These are phyloP conservation scores for Callyntrura guangdongensis DNA, from an alignment of 2,888 invertebrate species.

Conservation along the genomic window DNA sequence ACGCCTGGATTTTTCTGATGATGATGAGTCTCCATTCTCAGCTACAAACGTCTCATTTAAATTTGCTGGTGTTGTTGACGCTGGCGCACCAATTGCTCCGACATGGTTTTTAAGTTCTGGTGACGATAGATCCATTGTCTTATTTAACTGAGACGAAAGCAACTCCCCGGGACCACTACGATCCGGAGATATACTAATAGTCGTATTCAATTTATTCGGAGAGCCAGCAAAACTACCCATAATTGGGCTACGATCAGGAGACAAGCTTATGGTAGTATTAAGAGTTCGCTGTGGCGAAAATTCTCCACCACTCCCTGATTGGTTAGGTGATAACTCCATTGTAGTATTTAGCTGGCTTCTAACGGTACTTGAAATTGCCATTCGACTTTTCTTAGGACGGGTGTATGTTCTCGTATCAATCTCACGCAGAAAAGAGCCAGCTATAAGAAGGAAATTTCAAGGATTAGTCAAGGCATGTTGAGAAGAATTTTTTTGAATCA, in stretches of 20 bases:
- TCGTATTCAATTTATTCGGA: slow-evolving; percentile 28
- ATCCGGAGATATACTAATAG: slow-evolving; percentile 47
- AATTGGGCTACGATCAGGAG: slow-evolving; percentile 60
- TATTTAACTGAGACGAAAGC: slow-evolving; percentile 14
- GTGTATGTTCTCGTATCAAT: slow-evolving; percentile 82
- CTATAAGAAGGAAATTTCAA: background rate
- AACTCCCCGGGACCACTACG: background rate
- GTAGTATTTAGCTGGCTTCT: slow-evolving; percentile 49
- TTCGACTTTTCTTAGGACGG: slow-evolving; percentile 80
- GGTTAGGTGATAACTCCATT: background rate
- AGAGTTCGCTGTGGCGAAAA: background rate
- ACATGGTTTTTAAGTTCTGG: background rate
- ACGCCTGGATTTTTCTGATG: slow-evolving; percentile 60
- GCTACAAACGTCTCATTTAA: slow-evolving; percentile 81
- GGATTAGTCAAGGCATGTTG: too few relatives aligned
- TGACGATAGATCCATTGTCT: slow-evolving; percentile 13
- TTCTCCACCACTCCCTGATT: background rate
- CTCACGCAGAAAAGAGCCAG: slow-evolving; percentile 65
- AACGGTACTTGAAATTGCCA: slow-evolving; percentile 66
- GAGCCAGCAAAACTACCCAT: background rate
- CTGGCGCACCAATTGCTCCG: background rate
- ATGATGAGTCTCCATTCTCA: slow-evolving; percentile 51
- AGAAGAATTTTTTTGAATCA: too few relatives aligned
- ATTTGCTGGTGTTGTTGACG: slow-evolving; percentile 48
- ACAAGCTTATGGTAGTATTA: slow-evolving; percentile 25